These are phyloP conservation scores for Callaeas wilsoni DNA, from an alignment of 2,113 vertebrate species.

Conservation along the genomic window DNA sequence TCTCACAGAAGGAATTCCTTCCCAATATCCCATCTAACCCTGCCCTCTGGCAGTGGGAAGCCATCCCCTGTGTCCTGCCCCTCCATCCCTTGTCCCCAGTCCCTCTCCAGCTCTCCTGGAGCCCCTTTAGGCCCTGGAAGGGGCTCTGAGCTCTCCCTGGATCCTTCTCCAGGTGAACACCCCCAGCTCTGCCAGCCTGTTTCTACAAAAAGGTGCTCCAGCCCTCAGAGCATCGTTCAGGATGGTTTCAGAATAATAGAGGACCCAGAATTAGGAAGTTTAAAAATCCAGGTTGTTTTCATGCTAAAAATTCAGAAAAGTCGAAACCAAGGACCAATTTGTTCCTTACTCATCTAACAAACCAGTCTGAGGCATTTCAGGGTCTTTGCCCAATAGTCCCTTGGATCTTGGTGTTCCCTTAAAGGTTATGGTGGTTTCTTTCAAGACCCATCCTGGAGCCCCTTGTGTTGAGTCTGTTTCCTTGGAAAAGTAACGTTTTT, in stretches of 20 bases:
- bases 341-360: not conserved
- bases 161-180: not conserved
- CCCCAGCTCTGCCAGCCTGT: not conserved
- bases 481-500: not conserved
- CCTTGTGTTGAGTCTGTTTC: not conserved
- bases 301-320: not conserved
- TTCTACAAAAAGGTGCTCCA: not conserved
- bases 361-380: not conserved
- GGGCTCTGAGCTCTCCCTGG: not conserved
- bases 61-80: not conserved
- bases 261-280: not conserved
- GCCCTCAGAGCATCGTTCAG: not conserved
- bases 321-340: not conserved
- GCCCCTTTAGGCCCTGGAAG: rapidly evolving
- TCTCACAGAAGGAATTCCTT: not conserved
- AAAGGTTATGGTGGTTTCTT: not conserved
- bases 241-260: not conserved
- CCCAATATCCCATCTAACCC: not conserved
- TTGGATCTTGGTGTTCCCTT: not conserved
- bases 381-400: not conserved
- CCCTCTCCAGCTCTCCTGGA: not conserved
- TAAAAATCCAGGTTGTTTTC: not conserved
- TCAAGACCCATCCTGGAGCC: not conserved
- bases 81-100: not conserved
- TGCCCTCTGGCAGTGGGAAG: not conserved